These are phyloP conservation scores for Branchellion lobata DNA, from an alignment of 2,888 invertebrate species.

Conservation along the genomic window DNA sequence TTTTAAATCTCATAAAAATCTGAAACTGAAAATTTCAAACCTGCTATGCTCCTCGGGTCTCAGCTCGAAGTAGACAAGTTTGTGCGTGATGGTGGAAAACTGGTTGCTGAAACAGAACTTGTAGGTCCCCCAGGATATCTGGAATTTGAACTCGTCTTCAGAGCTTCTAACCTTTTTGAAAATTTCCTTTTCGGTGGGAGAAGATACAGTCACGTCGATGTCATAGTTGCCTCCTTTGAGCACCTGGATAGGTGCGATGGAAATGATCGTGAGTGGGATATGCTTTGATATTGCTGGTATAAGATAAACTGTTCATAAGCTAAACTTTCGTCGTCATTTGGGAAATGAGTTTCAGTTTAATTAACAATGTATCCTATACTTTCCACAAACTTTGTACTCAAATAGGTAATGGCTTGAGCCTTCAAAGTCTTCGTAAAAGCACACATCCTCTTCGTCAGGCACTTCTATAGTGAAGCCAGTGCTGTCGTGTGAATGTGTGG, in stretches of 20 bases:
- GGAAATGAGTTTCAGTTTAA: slow-evolving; percentile 39
- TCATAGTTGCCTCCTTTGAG: slow-evolving; percentile 57
- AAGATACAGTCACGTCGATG: slow-evolving; percentile 56
- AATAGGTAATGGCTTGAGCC: slow-evolving; percentile 54
- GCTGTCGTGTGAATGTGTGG: slow-evolving; percentile 33
- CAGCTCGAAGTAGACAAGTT: slow-evolving; percentile 57
- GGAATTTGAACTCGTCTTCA: slow-evolving; percentile 54
- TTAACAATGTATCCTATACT: too few relatives aligned
- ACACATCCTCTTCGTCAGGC: slow-evolving; percentile 55
- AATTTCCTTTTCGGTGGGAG: slow-evolving; percentile 57
- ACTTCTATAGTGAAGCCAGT: slow-evolving; percentile 56
- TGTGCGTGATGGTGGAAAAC: slow-evolving; percentile 58
- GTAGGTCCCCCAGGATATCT: slow-evolving; percentile 57
- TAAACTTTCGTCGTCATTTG: slow-evolving; percentile 56
- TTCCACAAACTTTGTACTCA: slow-evolving; percentile 55
- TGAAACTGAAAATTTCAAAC: too few relatives aligned
- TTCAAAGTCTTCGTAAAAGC: slow-evolving; percentile 57
- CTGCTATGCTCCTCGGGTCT: slow-evolving; percentile 53
- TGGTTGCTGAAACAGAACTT: slow-evolving; percentile 57
- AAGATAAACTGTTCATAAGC: slow-evolving; percentile 56
- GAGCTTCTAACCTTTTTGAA: slow-evolving; percentile 54
- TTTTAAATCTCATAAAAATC: too few relatives aligned
- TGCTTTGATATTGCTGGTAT: slow-evolving; percentile 55
- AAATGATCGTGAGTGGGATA: slow-evolving; percentile 50
- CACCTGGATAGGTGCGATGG: slow-evolving; percentile 57